phyloP scores from a whole-genome alignment of 2,888 invertebrate species.

The Drosophila aldrichi region DNA sequence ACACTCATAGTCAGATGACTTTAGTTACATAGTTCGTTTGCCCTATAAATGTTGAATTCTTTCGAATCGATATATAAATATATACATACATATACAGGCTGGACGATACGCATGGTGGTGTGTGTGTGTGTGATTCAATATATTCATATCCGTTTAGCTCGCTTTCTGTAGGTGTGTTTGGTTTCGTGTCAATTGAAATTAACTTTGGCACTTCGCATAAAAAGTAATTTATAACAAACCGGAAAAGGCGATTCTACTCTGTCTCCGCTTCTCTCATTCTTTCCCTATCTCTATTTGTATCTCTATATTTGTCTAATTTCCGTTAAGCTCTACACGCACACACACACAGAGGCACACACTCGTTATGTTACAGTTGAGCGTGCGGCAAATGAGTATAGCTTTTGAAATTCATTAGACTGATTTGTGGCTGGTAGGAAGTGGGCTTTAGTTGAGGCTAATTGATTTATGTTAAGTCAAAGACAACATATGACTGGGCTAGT shows the following conservation, averaged over 20 bases:
- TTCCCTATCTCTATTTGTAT: conserved; percentile 47
- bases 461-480: conserved; percentile 32
- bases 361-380: conserved; percentile 17
- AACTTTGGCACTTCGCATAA: conserved; percentile 79
- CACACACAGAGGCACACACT: conserved; percentile 14
- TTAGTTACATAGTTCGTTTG: conserved; percentile 65
- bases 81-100: conserved; percentile 23
- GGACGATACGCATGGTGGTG: conserved; percentile 27
- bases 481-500: conserved; percentile 10
- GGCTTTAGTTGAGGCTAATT: conserved; percentile 29
- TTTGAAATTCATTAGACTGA: conserved; percentile 32
- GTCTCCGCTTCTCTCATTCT: conserved; percentile 36
- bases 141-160: conserved; percentile 29
- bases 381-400: conserved; percentile 44
- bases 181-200: conserved; percentile 80
- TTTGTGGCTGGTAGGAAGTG: conserved; percentile 7
- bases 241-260: conserved; percentile 61
- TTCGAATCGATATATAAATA: conserved; percentile 63
- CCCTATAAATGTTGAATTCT: conserved; percentile 75
- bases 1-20: conserved; percentile 3
- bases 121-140: conserved; percentile 37
- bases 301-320: conserved; percentile 77
- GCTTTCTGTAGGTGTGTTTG: conserved; percentile 66
- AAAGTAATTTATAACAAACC: conserved; percentile 77
- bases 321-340: conserved; percentile 41